Evolutionary conservation across 2,113 vertebrate species (phyloP), one percentile per base, ranked within the genome.

Genomic region (Condylura cristata): DNA sequence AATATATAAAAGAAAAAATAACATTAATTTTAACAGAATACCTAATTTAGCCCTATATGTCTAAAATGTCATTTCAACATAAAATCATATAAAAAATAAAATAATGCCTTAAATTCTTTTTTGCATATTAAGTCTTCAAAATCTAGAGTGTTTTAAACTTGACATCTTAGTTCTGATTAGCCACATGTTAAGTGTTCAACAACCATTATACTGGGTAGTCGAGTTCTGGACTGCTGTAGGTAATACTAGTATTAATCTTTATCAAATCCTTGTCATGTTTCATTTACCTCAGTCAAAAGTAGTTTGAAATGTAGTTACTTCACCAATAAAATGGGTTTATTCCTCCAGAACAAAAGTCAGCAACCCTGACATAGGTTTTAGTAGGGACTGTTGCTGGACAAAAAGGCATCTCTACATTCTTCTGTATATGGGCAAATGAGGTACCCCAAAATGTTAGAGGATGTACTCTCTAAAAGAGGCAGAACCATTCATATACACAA

Each of bases 21-120:
- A 88, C 68, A 60, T 58, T 56, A 5, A 79, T 63, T 60, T 71
- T 68, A 90, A 32, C 17, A 51, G 51, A 89, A 32, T 28, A 61
- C n/a, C 6, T 88, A 88, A 75, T 4, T 0, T 30, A 71, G n/a
- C n/a, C n/a, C n/a, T n/a, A n/a, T n/a, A 17, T 85, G 37, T 65
- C 30, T 46, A 66, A 65, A 88, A 46, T 96, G 81, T 39, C 65
- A n/a, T 88, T 89, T 61, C 7, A 82, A 37, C 24, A 86, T 68
- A 18, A 22, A 83, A 34, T 32, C 10, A 53, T 34, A 34, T 34
- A 16, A 51, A 56, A 81, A 79, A 51, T 53, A 34, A 28, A 28
- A 28, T 37, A 4, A n/a, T n/a, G n/a, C 11, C 28, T 71, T 46
- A 20, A 20, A 32, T 30, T 86, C 13, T 80, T 32, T 24, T 75